phyloP scores from a whole-genome alignment of 2,888 invertebrate genomes.

The Parnassius apollo region DNA sequence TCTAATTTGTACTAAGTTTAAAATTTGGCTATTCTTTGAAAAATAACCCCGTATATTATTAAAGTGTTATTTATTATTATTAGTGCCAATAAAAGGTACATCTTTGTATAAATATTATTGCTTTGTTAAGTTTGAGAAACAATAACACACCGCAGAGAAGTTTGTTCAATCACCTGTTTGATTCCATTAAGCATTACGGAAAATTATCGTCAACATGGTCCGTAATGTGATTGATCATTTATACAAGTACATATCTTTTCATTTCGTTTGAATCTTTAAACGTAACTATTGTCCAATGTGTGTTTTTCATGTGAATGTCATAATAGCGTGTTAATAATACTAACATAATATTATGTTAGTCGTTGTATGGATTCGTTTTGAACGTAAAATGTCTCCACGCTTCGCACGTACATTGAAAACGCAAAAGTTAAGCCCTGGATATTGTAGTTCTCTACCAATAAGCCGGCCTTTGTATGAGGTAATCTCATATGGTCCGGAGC shows the following conservation, averaged over 20 bases:
- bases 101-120: too few species aligned
- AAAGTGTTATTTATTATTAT: too few species aligned
- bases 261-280: slow-evolving; percentile 17
- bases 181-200: slow-evolving; percentile 72
- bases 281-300: slow-evolving; percentile 8
- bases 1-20: too few species aligned
- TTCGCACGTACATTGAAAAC: slow-evolving; percentile 24
- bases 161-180: slow-evolving; percentile 71
- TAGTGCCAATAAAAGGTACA: too few species aligned
- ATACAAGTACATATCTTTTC: slow-evolving; percentile 3
- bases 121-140: slow-evolving; percentile 45
- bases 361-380: slow-evolving; percentile 5
- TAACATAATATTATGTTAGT: slow-evolving; percentile 7
- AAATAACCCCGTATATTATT: too few species aligned
- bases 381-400: slow-evolving; percentile 21
- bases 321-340: slow-evolving; percentile 5
- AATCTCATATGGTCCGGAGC: slow-evolving; percentile 53
- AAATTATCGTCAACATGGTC: slow-evolving; percentile 45
- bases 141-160: slow-evolving; percentile 46
- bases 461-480: slow-evolving; percentile 67
- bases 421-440: slow-evolving; percentile 67
- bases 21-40: too few species aligned
- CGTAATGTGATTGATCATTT: slow-evolving; percentile 15
- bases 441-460: slow-evolving; percentile 54
- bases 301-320: not conserved